Conservation (phyloP, 2,797 vertebrate genomes). For the Alca torda region DNA sequence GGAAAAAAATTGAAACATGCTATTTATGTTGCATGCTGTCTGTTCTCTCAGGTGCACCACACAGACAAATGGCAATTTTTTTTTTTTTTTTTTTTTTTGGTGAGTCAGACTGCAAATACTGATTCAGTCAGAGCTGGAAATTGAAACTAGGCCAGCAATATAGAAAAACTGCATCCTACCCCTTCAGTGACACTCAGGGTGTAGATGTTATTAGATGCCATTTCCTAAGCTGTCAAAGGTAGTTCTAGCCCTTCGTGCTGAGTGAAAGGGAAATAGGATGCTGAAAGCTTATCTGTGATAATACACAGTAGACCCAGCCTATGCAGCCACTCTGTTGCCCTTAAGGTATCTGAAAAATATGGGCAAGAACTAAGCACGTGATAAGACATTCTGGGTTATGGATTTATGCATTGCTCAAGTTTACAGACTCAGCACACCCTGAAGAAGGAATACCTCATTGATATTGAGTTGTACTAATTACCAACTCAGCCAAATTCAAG, state of each 20-base stretch:
- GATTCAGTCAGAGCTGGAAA: background rate
- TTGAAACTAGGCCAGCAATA: background rate
- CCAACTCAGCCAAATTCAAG: background rate
- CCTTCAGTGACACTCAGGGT: background rate
- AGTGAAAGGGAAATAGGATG: background rate
- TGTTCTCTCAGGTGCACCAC: background rate
- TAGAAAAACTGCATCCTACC: accelerated
- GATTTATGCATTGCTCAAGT: background rate
- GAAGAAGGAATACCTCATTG: background rate
- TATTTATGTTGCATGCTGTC: background rate
- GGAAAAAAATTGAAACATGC: background rate
- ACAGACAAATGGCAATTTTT: background rate
- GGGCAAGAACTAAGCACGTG: background rate
- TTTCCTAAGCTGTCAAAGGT: background rate
- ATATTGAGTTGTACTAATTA: background rate
- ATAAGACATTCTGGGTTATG: background rate
- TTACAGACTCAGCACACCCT: background rate
- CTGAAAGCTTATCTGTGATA: background rate
- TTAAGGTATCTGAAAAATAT: background rate
- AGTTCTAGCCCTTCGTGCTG: background rate
- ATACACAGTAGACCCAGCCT: background rate
- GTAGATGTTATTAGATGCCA: background rate
- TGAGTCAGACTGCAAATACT: background rate
- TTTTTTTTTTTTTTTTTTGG: background rate
- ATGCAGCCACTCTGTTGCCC: background rate